A percentile compares a stretch with the other conserved stretches of the same genome.
phyloP scores from a whole-genome alignment of 2,797 vertebrate species.

The Tapera naevia region DNA sequence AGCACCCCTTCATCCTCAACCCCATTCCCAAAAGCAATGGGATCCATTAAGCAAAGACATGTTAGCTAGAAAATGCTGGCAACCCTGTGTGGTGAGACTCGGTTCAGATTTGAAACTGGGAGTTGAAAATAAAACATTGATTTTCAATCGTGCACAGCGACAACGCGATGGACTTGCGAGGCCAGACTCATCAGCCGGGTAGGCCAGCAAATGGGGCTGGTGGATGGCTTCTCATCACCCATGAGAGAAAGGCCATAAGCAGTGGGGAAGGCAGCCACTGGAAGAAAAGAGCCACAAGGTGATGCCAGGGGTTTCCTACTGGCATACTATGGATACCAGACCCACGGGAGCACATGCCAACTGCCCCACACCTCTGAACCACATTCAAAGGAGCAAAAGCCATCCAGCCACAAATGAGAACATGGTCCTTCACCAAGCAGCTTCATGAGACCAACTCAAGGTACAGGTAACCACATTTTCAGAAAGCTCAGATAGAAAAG shows the following conservation, averaged over 20 bases:
- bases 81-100: neutral
- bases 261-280: neutral
- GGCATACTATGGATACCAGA: rapidly evolving
- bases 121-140: neutral
- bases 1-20: neutral
- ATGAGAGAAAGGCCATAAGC: rapidly evolving
- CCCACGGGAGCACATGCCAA: rapidly evolving
- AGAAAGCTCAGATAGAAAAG: neutral
- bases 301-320: rapidly evolving
- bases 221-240: neutral
- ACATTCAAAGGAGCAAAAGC: too few relatives aligned
- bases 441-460: neutral
- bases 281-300: neutral
- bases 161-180: rapidly evolving
- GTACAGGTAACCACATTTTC: neutral
- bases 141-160: neutral
- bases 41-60: neutral
- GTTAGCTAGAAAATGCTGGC: neutral
- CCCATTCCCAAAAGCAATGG: neutral
- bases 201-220: neutral
- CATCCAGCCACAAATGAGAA: neutral
- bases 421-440: rapidly evolving
- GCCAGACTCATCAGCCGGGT: rapidly evolving
- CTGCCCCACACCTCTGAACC: neutral
- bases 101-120: neutral